Base-by-base conservation (phyloP, 2,888 invertebrate species). In the Tenthredo distinguenda region DNA sequence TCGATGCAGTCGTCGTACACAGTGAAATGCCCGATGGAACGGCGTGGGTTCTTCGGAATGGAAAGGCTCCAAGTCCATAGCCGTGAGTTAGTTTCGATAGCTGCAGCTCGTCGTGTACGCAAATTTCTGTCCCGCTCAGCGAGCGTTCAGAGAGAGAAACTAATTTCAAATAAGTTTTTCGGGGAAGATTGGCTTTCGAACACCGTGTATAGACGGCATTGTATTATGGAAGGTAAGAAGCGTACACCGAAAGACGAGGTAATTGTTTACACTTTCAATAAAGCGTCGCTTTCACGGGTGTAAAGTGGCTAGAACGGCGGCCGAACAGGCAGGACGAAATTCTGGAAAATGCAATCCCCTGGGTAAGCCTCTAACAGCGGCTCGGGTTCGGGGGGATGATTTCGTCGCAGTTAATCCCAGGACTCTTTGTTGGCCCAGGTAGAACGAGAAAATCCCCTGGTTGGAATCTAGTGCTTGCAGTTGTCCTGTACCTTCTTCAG, bases 381-480 rank as follows among this genome's bases (percentile, higher is more conserved):
- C 40, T 12, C 26, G 79, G 62, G 58, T 58, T 47, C 21, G 43
- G 18, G 18, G 89, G 90, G 88, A 89, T 88, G 88, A 88, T 91
- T 89, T 88, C 88, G 89, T 87, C 89, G 88, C 86, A 89, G 86
- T 85, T 86, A 83, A 87, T 74, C 37, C 87, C 47, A 34, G 68
- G 47, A 83, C 68, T 90, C 90, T 90, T 90, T 91, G 90, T 90
- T 90, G 87, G 88, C 86, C 87, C 91, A 91, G 90, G 91, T 91
- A 91, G 74, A 89, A 88, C 88, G 87, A 86, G 89, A 90, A 88
- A 88, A 90, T 88, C 89, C 88, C 86, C 87, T 88, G 88, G 88
- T 88, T 89, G 88, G 77, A n/a, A n/a, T 58, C 79, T 12, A 50
- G 31, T 62, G 21, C 79, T 40, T 68, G 68, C 55, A 18, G 76